These are phyloP conservation scores for Pegea sp. DNA, from an alignment of 23 tunicate species.

Conservation along the genomic window DNA sequence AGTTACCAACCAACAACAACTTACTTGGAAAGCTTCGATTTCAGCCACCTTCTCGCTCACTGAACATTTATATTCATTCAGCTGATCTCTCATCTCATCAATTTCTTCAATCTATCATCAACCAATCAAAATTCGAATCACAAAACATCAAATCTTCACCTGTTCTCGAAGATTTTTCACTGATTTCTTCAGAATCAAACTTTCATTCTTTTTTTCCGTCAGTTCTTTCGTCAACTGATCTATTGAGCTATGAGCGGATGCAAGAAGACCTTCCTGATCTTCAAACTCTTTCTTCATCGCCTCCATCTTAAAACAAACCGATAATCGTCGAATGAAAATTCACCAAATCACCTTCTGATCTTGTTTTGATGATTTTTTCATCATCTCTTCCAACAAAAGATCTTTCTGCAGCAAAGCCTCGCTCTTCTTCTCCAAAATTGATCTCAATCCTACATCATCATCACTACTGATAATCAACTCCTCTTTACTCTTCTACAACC, in stretches of 20 bases:
- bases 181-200: slow-evolving; percentile 34
- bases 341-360: slow-evolving; percentile 4
- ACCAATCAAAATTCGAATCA: not conserved
- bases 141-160: slow-evolving; percentile 4
- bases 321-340: too few species aligned
- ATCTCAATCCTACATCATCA: slow-evolving; percentile 10
- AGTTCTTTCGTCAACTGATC: slow-evolving; percentile 20
- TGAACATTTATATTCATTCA: slow-evolving; percentile 3
- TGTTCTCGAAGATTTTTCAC: slow-evolving; percentile 75
- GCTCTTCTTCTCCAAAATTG: slow-evolving; percentile 13
- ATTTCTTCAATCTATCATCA: not conserved
- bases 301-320: too few species aligned
- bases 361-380: not conserved
- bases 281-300: too few species aligned
- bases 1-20: not conserved
- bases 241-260: too few species aligned
- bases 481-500: too few species aligned
- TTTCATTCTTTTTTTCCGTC: slow-evolving; percentile 29
- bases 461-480: too few species aligned
- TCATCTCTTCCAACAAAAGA: slow-evolving; percentile 13
- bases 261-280: too few species aligned
- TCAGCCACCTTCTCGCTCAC: slow-evolving; percentile 5
- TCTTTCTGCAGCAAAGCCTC: slow-evolving; percentile 47
- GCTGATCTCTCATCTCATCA: slow-evolving; percentile 2
- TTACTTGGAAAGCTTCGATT: slow-evolving; percentile 17